phyloP scores from a whole-genome alignment of 2,888 invertebrate genomes.

The Lordiphosa fenestrarum region DNA sequence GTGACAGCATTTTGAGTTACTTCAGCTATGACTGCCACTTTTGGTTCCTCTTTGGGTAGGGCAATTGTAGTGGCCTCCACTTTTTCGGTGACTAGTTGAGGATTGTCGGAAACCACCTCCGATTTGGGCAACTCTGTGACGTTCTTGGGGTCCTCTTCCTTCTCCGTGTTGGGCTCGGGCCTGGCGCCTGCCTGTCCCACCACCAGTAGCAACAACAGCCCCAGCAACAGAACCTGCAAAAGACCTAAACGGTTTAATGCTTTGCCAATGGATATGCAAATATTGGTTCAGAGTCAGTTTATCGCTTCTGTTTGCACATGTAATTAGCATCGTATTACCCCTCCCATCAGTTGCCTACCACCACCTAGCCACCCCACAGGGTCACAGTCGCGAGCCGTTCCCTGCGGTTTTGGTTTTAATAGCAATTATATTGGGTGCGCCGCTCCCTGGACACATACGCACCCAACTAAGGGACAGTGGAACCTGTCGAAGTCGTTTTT shows the following conservation, averaged over 20 bases:
- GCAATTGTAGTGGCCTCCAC: too few species aligned
- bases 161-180: not conserved
- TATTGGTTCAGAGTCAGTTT: constrained; percentile 17
- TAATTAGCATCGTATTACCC: constrained; percentile 33
- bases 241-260: not conserved
- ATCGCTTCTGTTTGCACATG: constrained; percentile 40
- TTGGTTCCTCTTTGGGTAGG: too few species aligned
- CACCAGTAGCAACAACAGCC: constrained; percentile 25
- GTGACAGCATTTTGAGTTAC: too few species aligned
- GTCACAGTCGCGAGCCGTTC: constrained; percentile 19
- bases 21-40: too few species aligned
- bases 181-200: constrained; percentile 6
- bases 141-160: not conserved
- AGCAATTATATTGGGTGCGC: constrained; percentile 23
- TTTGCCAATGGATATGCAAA: constrained; percentile 1
- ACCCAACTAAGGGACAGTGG: constrained; percentile 2
- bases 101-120: too few species aligned
- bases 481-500: not conserved
- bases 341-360: not conserved
- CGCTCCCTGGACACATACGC: constrained; percentile 4
- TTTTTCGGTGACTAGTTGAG: too few species aligned
- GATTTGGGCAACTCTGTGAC: not conserved
- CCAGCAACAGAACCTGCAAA: constrained; percentile 22
- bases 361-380: constrained; percentile 18
- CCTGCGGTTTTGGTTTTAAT: constrained; percentile 15